Evolutionary conservation across 2,113 vertebrate genomes (phyloP), one percentile per base, ranked within the genome.

Genomic region (Phaethornis superciliosus): DNA sequence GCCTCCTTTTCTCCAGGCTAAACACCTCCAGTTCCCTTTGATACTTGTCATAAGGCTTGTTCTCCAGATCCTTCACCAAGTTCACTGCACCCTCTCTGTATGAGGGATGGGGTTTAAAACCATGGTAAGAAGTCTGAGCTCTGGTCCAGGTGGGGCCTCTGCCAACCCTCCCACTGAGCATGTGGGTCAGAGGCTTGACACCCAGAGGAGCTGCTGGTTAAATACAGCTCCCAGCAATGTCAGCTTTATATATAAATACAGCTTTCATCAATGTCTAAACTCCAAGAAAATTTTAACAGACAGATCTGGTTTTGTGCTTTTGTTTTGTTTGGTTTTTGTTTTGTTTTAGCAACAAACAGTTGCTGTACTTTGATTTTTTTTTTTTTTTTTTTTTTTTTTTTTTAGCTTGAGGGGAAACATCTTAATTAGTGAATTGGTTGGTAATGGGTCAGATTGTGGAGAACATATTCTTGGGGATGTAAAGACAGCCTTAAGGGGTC

Each of bases 81-180:
- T 6, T 72, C 69, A 5, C 1, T 3, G 37, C 30, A 24, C 4
- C 22, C n/a, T n/a, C n/a, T 35, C 1, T 7, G 27, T n/a, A 8
- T 15, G 40, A 12, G 4, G 33, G n/a, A 5, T 7, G 27, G 37
- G 63, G 11, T 16, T 63, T 51, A 12, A 51, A 84, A 52, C 21
- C 37, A 4, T 1, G 17, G 9, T 8, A n/a, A 28, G n/a, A 4
- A 28, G 35, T 33, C 33, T 58, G 44, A 47, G 23, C 23, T 37
- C 19, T 8, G 2, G 12, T 55, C 10, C 49, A 28, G 15, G 5
- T 11, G 21, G 28, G 10, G 40, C 12, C 42, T 42, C 76, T 33
- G 26, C 21, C 42, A 69, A 27, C 24, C 44, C 32, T 18, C 21
- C 5, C 2, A 4, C 35, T n/a, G 47, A 22, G 1, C 0, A 0